Base-by-base conservation (phyloP, 2,888 invertebrate genomes). In the Diabrotica balteata region DNA sequence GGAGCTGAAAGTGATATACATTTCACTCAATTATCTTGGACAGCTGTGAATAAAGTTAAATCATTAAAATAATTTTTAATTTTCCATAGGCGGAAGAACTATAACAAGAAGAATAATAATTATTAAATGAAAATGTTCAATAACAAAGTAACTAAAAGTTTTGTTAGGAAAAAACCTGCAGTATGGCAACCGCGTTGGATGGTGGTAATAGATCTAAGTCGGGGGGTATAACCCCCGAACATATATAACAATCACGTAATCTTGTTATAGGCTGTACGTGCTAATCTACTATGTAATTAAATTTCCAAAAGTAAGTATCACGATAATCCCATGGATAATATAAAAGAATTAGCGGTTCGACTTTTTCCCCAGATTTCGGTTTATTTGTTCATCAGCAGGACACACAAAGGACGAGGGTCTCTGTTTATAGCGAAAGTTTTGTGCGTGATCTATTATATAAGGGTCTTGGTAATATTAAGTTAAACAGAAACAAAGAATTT, bases 221-320 rank as follows among this genome's bases (percentile, higher is more conserved):
- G 61, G 63, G 50, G 46, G 59, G 32, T 65, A 70, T 72, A 17
- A 69, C 67, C 66, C 70, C 68, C 63, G 66, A 68, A 73, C 72
- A 73, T 72, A 74, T 74, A 72, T 74, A 73, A 77, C 77, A 79
- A 77, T 77, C 78, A 80, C 76, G 76, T 77, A 78, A 78, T 75
- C 75, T 76, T 75, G 74, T 77, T 78, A 78, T 76, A 77, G 77
- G 76, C 75, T 75, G 75, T 75, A 77, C 78, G 77, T 78, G 79
- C 76, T 79, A 79, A 79, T 79, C 77, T 77, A 74, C 73, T 73
- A 72, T 74, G 76, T 79, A 77, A 80, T 80, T 79, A 77, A 79
- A 78, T 77, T 78, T 54, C 73, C 69, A 67, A 68, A 73, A 73
- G 71, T 61, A 72, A 76, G 75, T 73, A 74, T 73, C 72, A 71